Conservation (phyloP, 2,888 invertebrate genomes). For the Scelioninae gen. 1 region DNA sequence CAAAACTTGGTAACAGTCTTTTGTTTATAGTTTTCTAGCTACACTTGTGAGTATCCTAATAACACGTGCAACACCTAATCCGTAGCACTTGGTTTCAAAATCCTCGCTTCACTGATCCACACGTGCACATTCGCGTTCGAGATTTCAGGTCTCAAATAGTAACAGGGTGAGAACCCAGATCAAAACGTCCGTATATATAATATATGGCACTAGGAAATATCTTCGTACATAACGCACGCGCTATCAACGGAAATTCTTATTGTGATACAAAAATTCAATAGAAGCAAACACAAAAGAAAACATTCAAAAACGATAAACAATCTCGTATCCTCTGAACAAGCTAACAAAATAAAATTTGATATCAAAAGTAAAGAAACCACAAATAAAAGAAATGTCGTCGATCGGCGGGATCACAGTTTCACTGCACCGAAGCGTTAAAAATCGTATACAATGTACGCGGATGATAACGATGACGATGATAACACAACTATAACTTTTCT, state of each 20-base stretch:
- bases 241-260: background rate
- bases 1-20: too few species aligned
- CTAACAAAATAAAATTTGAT: slow-evolving; percentile 40
- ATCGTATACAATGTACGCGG: slow-evolving; percentile 20
- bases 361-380: slow-evolving; percentile 29
- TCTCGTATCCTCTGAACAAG: background rate
- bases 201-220: slow-evolving; percentile 49
- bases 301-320: slow-evolving; percentile 1
- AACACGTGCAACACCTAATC: background rate
- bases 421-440: slow-evolving; percentile 46
- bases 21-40: too few species aligned
- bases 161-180: background rate
- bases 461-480: background rate
- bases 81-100: background rate
- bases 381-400: slow-evolving; percentile 13
- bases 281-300: slow-evolving; percentile 10
- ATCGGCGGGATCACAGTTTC: slow-evolving; percentile 55
- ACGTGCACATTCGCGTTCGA: background rate
- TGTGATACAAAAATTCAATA: background rate
- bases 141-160: background rate
- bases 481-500: slow-evolving; percentile 85
- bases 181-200: slow-evolving; percentile 4
- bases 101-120: background rate
- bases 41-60: background rate
- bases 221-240: background rate